Evolutionary conservation across 2,797 vertebrate genomes (phyloP), one percentile per base, ranked within the genome.

Genomic region (Enteromius radiatus): DNA sequence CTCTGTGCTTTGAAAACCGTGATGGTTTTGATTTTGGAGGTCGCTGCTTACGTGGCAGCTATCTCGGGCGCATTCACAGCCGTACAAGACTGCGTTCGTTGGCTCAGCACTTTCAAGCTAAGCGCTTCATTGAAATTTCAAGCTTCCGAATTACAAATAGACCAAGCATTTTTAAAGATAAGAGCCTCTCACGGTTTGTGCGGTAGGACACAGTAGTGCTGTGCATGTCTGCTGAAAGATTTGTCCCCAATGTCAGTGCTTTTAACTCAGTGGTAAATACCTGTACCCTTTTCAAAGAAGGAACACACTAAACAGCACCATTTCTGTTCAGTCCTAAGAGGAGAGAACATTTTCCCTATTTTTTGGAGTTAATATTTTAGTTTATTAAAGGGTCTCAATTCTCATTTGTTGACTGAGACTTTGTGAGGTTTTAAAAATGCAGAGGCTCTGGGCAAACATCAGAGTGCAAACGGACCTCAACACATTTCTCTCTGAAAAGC

Each of bases 381-480:
- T 38, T 82, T 82, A 74, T 81, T 64, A 67, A 67, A 52, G 43
- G 41, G 69, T 81, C 70, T 81, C 84, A 71, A 52, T 54, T 71
- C 79, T 33, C 21, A 47, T 61, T 71, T 64, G 65, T 71, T 81
- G 78, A 69, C 36, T 59, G 65, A 59, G 15, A 38, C n/a, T 33
- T 54, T 23, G 31, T 23, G 36, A 70, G 41, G 28, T 49, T 76
- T 52, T 8, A 80, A 56, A 84, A 43, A 56, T 76, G 33, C 28
- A 81, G 15, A 33, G 11, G 63, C 64, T 76, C 31, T 31, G 49
- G 21, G 23, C 36, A 69, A 69, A 41, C 41, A 54, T 49, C 21
- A 79, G 79, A 63, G 63, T 38, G 21, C 23, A n/a, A 38, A 71
- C 12, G 59, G 64, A 81, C 33, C 47, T 45, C 4, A 12, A 64